Evolutionary conservation across 2,797 vertebrate genomes (phyloP), one percentile per base, ranked within the genome.

Genomic region (Lithobates pipiens): DNA sequence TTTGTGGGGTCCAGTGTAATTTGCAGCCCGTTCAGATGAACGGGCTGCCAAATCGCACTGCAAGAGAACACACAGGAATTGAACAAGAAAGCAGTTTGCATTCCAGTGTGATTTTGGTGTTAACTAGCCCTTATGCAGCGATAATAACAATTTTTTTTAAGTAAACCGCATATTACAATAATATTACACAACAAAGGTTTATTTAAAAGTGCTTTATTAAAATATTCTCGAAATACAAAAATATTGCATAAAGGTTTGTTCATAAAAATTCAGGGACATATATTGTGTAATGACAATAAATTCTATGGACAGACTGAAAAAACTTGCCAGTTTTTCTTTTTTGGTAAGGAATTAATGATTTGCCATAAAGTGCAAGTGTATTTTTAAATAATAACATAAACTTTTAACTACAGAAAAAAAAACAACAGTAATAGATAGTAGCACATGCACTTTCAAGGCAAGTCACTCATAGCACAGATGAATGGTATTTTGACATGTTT

Each of bases 121-220:
- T 1, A 46, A 46, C 29, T 10, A n/a, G 34, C 50, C 4, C 16
- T 54, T 54, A 54, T 3, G 16, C 46, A 50, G 4, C 3, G 3
- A 69, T 16, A 46, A n/a, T 50, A 7, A 27, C 13, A 39, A 61
- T 16, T 9, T n/a, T 10, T 57, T 0, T 36, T 13, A 63, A n/a
- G 34, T 21, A 63, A 69, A 80, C 15, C 50, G 6, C 18, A 18
- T 16, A 50, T 50, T 13, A 18, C 1, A 54, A 16, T 54, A 54
- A 16, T 54, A 54, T 18, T 54, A 18, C 15, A 50, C 5, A 21
- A 46, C 29, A 83, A 36, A 70, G 23, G 42, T 63, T 10, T n/a
- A 29, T 77, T 86, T 83, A 82, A 86, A 86, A 86, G 74, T 86
- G 80, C 80, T 86, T 86, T 86, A 86, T 86, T 82, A 78, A 86